Conservation (phyloP, 1,140 invertebrate species). For the Philopotamus ludificatus region DNA sequence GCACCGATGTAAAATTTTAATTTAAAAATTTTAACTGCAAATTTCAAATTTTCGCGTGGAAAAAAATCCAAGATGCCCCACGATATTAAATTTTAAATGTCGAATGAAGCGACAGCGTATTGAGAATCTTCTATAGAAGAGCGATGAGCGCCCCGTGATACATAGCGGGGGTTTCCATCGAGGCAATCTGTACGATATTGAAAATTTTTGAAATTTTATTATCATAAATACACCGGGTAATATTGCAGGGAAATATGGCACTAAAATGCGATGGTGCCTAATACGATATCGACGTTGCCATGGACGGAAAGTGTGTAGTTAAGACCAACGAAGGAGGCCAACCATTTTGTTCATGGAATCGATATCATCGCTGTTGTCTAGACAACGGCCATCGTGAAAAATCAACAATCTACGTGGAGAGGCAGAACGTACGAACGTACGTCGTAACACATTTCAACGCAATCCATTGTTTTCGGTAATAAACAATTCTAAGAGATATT, state of each 20-base stretch:
- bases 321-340: too few relatives aligned
- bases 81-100: conserved; percentile 38
- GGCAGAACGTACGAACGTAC: background rate
- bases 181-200: conserved; percentile 25
- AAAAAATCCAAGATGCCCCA: conserved; percentile 25
- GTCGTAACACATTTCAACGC: background rate
- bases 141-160: conserved; percentile 23
- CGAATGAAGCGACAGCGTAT: conserved; percentile 23
- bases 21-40: conserved; percentile 20
- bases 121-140: conserved; percentile 20
- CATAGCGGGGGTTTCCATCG: conserved; percentile 10
- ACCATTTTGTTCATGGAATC: conserved; percentile 47
- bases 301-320: too few relatives aligned
- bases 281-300: too few relatives aligned
- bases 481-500: too few relatives aligned
- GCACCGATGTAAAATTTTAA: background rate
- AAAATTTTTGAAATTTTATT: conserved; percentile 18
- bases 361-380: conserved; percentile 50
- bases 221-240: background rate
- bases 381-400: conserved; percentile 57
- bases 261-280: too few relatives aligned
- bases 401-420: conserved; percentile 54
- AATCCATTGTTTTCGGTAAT: too few relatives aligned
- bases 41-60: conserved; percentile 16
- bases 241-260: background rate